Evolutionary conservation across 2,797 vertebrate genomes (phyloP).

Genomic region (Gallinago nigripennis): DNA sequence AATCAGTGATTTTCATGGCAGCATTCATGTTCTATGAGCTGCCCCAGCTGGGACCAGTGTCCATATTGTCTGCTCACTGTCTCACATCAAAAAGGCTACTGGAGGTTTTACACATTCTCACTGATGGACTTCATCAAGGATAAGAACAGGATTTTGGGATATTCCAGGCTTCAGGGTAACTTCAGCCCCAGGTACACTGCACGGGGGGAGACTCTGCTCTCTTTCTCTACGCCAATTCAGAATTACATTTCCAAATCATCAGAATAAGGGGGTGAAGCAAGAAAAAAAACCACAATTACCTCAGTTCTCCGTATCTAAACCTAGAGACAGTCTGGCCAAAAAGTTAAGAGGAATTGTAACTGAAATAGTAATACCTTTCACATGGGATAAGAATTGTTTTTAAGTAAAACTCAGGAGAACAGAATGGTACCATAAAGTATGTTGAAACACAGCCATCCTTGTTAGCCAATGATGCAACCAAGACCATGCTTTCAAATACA

Average conservation of each 20-base stretch:
- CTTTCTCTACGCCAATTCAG: not conserved
- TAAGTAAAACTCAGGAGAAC: not conserved
- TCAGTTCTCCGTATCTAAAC: not conserved
- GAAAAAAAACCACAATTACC: not conserved
- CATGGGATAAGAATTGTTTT: not conserved
- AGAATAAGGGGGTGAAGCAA: not conserved
- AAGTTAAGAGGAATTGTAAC: not conserved
- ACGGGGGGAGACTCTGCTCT: not conserved
- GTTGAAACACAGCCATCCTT: not conserved
- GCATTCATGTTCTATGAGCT: not conserved
- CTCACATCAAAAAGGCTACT: not conserved
- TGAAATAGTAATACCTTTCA: not conserved
- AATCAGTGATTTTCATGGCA: not conserved
- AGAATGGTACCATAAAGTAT: not conserved
- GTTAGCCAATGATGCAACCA: not conserved
- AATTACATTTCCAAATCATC: not conserved
- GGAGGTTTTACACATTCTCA: not conserved
- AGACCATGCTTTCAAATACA: not conserved
- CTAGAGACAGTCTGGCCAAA: not conserved
- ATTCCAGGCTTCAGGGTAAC: not conserved
- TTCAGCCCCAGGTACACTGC: not conserved
- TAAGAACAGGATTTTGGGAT: not conserved
- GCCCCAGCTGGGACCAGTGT: not conserved
- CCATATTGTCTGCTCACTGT: fast-evolving
- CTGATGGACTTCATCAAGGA: not conserved